A percentile compares a stretch with the other conserved stretches of the same genome.
phyloP scores from a whole-genome alignment of 2,888 invertebrate genomes.

The Pharmacophagus antenor region DNA sequence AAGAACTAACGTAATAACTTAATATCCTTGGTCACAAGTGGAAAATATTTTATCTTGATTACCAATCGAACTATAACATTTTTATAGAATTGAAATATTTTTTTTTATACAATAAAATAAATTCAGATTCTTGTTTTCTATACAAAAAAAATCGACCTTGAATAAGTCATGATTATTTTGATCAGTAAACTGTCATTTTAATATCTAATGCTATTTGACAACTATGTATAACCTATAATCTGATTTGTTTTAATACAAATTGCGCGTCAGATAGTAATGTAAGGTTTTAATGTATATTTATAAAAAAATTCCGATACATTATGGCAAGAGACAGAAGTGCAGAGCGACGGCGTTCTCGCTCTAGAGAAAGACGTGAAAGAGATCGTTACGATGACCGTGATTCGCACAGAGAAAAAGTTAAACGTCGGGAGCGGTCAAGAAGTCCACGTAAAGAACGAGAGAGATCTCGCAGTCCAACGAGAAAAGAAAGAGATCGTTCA shows the following conservation, averaged over 20 bases:
- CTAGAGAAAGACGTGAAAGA: conserved; percentile 67
- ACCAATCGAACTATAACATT: too few species aligned
- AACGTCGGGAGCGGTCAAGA: conserved; percentile 63
- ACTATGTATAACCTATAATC: not conserved
- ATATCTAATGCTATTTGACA: not conserved
- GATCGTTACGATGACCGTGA: conserved; percentile 72
- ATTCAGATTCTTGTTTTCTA: too few species aligned
- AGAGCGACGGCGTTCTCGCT: conserved; percentile 69
- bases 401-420: conserved; percentile 62
- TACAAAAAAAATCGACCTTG: too few species aligned
- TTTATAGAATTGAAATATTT: too few species aligned
- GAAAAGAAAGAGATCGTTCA: conserved; percentile 55
- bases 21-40: too few species aligned
- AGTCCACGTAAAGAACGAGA: conserved; percentile 64
- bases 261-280: not conserved
- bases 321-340: conserved; percentile 70
- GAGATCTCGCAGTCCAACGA: conserved; percentile 56
- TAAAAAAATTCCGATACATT: not conserved
- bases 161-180: not conserved
- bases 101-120: too few species aligned
- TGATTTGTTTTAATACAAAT: conserved; percentile 1
- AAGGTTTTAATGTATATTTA: not conserved
- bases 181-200: not conserved
- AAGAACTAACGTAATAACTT: too few species aligned
- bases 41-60: too few species aligned